phyloP scores from a whole-genome alignment of 1,140 invertebrate genomes.

The Drosophila jambulina region DNA sequence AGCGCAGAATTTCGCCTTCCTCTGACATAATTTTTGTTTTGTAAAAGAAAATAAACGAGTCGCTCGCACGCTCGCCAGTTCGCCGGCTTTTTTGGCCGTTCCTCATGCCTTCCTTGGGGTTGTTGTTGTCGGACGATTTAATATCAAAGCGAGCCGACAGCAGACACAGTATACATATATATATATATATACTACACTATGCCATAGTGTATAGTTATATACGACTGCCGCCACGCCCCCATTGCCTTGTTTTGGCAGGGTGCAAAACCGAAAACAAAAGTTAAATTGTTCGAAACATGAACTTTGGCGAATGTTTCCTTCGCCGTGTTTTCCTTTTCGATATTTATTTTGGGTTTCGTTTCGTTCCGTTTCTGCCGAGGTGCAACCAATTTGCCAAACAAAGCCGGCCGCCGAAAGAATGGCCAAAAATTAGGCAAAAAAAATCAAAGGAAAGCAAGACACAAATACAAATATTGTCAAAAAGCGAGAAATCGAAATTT shows the following conservation, averaged over 20 bases:
- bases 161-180: conserved; percentile 53
- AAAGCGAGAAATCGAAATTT: conserved; percentile 56
- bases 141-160: conserved; percentile 75
- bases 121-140: conserved; percentile 67
- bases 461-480: conserved; percentile 59
- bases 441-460: background rate
- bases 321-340: conserved; percentile 39
- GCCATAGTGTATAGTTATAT: conserved; percentile 42
- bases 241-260: conserved; percentile 60
- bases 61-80: conserved; percentile 62
- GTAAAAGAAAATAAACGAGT: conserved; percentile 64
- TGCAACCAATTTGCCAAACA: conserved; percentile 63
- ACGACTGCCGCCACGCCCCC: conserved; percentile 39
- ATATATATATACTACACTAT: conserved; percentile 32
- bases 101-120: conserved; percentile 39
- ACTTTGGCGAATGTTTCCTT: conserved; percentile 50
- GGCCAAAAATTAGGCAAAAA: conserved; percentile 34
- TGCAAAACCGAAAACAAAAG: conserved; percentile 65
- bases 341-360: conserved; percentile 65
- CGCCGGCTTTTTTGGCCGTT: conserved; percentile 57
- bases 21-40: conserved; percentile 57
- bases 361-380: conserved; percentile 5
- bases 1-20: conserved; percentile 29
- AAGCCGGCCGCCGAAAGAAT: conserved; percentile 35
- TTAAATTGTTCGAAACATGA: conserved; percentile 71